A percentile compares a stretch with the other conserved stretches of the same genome.
phyloP scores from a whole-genome alignment of 1,140 invertebrate species.

The Lordiphosa stackelbergi region DNA sequence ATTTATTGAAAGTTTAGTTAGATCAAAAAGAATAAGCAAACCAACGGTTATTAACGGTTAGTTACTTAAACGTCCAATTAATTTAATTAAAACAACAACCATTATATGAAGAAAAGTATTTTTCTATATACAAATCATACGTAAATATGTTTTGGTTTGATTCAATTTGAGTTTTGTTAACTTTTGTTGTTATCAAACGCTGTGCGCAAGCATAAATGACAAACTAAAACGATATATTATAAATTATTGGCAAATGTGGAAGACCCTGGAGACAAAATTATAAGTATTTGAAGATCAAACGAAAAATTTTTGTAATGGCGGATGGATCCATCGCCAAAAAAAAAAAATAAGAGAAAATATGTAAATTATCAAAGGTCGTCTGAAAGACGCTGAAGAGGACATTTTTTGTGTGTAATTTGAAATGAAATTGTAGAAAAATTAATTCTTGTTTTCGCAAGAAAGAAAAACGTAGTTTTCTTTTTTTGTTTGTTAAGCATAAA shows the following conservation, averaged over 20 bases:
- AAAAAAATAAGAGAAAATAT: slow-evolving; percentile 6
- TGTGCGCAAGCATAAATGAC: slow-evolving; percentile 64
- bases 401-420: slow-evolving; percentile 50
- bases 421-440: slow-evolving; percentile 60
- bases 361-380: slow-evolving; percentile 54
- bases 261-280: slow-evolving; percentile 27
- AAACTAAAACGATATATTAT: slow-evolving; percentile 25
- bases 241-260: slow-evolving; percentile 40
- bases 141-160: slow-evolving; percentile 30
- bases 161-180: slow-evolving; percentile 56
- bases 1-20: slow-evolving; percentile 75
- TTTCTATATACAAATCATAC: slow-evolving; percentile 41
- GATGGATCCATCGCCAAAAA: too few relatives aligned
- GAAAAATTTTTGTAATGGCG: too few relatives aligned
- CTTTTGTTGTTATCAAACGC: slow-evolving; percentile 65
- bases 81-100: slow-evolving; percentile 63
- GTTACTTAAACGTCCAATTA: slow-evolving; percentile 76
- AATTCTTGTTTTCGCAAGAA: slow-evolving; percentile 48
- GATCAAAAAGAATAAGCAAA: slow-evolving; percentile 18
- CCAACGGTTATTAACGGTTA: slow-evolving; percentile 72
- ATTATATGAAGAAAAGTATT: slow-evolving; percentile 54
- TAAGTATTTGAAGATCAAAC: slow-evolving; percentile 43
- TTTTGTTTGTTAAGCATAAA: slow-evolving; percentile 37
- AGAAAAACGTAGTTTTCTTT: slow-evolving; percentile 63
- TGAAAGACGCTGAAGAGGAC: slow-evolving; percentile 52